Conservation (phyloP, 2,888 invertebrate genomes). For the Euzophera pinguis region DNA sequence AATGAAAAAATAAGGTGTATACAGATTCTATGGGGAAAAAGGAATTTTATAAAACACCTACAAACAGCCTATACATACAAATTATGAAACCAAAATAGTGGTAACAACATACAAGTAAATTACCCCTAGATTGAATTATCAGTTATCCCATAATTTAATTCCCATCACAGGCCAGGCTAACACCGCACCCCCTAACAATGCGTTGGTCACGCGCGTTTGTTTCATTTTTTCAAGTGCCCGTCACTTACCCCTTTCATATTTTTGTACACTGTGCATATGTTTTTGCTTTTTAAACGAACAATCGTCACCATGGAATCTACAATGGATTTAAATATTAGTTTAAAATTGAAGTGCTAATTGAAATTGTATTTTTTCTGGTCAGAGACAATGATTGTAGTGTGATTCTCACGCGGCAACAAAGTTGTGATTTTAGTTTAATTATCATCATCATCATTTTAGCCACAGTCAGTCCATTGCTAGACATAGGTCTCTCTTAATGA, state of each 20-base stretch:
- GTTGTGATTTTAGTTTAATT: neutral
- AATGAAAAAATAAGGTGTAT: too few species aligned
- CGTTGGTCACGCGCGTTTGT: slow-evolving; percentile 57
- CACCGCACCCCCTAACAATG: slow-evolving; percentile 34
- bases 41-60: too few species aligned
- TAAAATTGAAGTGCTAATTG: slow-evolving; percentile 40
- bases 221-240: slow-evolving; percentile 57
- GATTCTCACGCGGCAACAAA: slow-evolving; percentile 22
- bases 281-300: slow-evolving; percentile 55
- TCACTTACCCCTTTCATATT: slow-evolving; percentile 40
- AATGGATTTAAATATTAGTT: slow-evolving; percentile 45
- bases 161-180: slow-evolving; percentile 35
- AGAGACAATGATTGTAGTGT: neutral
- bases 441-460: neutral
- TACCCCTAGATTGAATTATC: neutral
- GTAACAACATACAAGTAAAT: too few species aligned
- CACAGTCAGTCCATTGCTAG: neutral
- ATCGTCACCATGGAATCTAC: slow-evolving; percentile 34
- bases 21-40: too few species aligned
- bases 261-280: slow-evolving; percentile 50
- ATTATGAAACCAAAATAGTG: too few species aligned
- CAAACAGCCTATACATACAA: too few species aligned
- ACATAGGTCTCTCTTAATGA: too few species aligned
- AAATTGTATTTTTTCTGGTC: slow-evolving; percentile 26
- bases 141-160: slow-evolving; percentile 21